phyloP scores from a whole-genome alignment of 2,113 vertebrate genomes.

The Drymodes brunneopygia region DNA sequence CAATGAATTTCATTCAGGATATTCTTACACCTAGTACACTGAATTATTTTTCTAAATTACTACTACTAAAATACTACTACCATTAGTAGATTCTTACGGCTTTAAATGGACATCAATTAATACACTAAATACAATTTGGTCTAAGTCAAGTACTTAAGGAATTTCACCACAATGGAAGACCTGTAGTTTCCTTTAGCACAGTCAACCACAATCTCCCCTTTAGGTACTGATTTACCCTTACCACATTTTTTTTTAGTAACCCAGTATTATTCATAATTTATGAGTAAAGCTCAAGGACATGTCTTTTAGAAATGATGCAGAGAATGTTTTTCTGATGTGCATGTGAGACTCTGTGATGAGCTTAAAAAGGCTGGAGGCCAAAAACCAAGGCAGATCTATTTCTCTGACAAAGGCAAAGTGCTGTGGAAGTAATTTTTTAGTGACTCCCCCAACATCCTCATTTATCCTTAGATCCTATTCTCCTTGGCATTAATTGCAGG shows the following conservation, averaged over 20 bases:
- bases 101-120: neutral
- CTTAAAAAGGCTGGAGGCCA: neutral
- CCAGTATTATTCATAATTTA: neutral
- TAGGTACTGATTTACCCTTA: neutral
- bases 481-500: neutral
- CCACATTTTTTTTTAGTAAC: neutral
- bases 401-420: neutral
- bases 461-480: neutral
- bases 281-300: neutral
- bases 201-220: neutral
- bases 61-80: too few relatives aligned
- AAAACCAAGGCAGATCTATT: neutral
- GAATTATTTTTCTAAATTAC: neutral
- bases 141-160: neutral
- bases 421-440: neutral
- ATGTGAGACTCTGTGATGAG: neutral
- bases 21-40: neutral
- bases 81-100: neutral
- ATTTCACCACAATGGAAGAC: neutral
- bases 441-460: neutral
- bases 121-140: neutral
- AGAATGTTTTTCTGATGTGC: neutral
- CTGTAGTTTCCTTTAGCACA: neutral
- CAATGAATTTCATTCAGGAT: neutral
- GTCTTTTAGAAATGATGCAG: neutral